Evolutionary conservation across 2,113 vertebrate genomes (phyloP).

Genomic region (Arizona elegans): DNA sequence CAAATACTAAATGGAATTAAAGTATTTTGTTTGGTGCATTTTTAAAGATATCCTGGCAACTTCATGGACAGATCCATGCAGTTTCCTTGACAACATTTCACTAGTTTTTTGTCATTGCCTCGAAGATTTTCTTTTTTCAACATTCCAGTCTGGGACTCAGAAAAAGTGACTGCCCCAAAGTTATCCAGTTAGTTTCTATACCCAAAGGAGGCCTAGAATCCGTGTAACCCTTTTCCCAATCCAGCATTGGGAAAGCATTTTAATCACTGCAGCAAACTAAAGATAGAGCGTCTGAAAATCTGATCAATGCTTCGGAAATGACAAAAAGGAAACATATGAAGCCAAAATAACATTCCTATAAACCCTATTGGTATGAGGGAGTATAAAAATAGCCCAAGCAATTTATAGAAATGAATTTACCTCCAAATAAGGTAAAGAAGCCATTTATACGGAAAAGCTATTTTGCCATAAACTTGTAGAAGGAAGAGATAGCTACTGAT

Average conservation of each 20-base stretch:
- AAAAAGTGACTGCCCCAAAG: not conserved
- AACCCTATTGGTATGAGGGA: not conserved
- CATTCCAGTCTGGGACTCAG: not conserved
- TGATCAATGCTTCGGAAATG: not conserved
- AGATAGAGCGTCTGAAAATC: not conserved
- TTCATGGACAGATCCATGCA: not conserved
- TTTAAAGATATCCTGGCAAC: not conserved
- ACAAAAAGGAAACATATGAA: not conserved
- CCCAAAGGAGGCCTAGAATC: not conserved
- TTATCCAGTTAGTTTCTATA: not conserved
- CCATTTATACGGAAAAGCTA: not conserved
- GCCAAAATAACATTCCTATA: not conserved
- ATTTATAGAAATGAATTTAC: not conserved
- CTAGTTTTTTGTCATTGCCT: not conserved
- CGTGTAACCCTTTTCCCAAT: not conserved
- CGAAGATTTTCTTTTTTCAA: not conserved
- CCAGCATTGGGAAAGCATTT: no score
- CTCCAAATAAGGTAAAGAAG: not conserved
- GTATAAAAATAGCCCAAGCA: not conserved
- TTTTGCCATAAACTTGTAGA: not conserved
- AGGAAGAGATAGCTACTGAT: not conserved
- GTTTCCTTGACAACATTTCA: not conserved
- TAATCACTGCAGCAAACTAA: not conserved
- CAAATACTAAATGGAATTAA: not conserved
- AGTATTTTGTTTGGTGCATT: not conserved